Conservation (phyloP, 1,140 invertebrate species). For the Trinorchestia longiramus region DNA sequence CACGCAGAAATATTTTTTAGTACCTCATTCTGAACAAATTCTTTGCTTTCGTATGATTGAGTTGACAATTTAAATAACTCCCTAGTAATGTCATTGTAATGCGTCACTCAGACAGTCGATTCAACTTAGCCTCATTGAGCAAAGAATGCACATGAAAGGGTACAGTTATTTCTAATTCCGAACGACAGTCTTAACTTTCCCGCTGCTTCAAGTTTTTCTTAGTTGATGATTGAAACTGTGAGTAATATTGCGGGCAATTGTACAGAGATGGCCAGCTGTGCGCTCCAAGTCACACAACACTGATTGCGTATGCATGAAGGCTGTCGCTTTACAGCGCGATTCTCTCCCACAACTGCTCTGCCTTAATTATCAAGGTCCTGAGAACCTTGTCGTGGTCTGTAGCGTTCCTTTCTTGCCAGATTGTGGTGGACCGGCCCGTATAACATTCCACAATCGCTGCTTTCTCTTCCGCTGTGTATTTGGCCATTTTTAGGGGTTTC, state of each 20-base stretch:
- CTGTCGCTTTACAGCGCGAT: background rate
- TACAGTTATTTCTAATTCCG: background rate
- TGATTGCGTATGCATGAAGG: constrained; percentile 6
- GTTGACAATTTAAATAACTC: background rate
- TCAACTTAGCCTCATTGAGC: background rate
- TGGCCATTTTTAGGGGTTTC: too few relatives aligned
- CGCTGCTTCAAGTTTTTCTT: background rate
- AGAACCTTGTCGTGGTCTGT: background rate
- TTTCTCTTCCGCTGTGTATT: too few relatives aligned
- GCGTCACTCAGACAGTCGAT: background rate
- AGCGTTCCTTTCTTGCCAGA: background rate
- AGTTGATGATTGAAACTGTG: background rate
- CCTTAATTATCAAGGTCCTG: background rate
- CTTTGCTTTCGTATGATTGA: background rate
- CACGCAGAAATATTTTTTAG: background rate
- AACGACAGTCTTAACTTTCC: background rate
- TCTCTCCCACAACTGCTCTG: background rate
- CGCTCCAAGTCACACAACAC: background rate
- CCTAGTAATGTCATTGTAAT: background rate
- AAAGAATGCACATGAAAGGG: background rate
- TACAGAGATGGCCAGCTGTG: background rate
- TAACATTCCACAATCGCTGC: too few relatives aligned
- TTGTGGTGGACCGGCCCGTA: background rate
- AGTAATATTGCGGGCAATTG: background rate
- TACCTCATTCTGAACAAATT: background rate